Percentiles rank a stretch among this genome's conserved stretches.
These are phyloP conservation scores for Notodonta dromedarius DNA, from an alignment of 2,888 invertebrate species.

Conservation along the genomic window DNA sequence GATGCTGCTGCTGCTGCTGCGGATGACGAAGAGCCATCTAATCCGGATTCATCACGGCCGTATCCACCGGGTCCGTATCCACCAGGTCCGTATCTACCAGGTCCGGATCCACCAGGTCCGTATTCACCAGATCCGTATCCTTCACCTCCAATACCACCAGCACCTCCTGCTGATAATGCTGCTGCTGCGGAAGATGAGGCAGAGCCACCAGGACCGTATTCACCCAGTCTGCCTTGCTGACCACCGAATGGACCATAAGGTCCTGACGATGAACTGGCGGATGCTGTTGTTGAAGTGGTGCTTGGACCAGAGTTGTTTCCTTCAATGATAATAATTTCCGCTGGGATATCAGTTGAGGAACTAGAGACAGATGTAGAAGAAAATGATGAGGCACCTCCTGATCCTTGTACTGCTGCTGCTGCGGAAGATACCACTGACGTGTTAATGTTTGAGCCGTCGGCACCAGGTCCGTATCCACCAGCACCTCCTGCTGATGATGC, in stretches of 20 bases:
- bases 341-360: background rate
- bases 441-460: too few species aligned
- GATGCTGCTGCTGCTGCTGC: slow-evolving; percentile 15
- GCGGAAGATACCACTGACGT: too few species aligned
- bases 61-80: background rate
- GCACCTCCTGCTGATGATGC: too few species aligned
- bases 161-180: too few species aligned
- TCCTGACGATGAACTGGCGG: slow-evolving; percentile 1
- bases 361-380: background rate
- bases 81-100: background rate
- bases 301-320: background rate
- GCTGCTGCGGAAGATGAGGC: too few species aligned
- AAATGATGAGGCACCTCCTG: slow-evolving; percentile 2
- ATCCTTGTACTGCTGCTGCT: slow-evolving; percentile 7
- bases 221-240: slow-evolving; percentile 5
- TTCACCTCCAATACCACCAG: too few species aligned
- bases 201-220: background rate
- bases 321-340: background rate
- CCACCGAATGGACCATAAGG: background rate
- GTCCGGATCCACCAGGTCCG: background rate
- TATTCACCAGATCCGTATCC: too few species aligned
- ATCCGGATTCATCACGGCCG: too few species aligned
- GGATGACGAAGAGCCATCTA: slow-evolving; percentile 1
- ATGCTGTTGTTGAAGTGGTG: background rate
- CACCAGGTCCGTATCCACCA: too few species aligned